Base-by-base conservation (phyloP, 2,113 vertebrate species). In the Mesembrinibis cayennensis region DNA sequence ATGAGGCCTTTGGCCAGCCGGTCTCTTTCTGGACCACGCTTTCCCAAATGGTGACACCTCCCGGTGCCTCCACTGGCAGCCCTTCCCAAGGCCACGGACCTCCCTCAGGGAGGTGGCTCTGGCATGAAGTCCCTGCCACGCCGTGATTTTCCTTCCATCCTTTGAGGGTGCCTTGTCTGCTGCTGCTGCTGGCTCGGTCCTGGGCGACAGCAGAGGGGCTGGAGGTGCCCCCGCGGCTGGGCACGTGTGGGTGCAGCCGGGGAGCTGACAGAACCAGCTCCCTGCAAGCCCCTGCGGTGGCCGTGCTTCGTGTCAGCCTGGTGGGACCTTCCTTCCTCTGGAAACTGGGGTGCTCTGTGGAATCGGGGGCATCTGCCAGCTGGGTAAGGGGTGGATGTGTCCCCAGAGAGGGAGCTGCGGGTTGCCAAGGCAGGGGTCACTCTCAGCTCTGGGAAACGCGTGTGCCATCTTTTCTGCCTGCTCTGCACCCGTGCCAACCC, bases 241-340 rank as follows among this genome's bases (percentile, higher is more conserved):
- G n/a, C 26, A 13, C 0, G 3, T 3, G 1, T 27, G 40, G 32
- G 32, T 32, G 52, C 72, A 50, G 34, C 0, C 0, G 40, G 44
- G 63, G 29, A 47, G 25, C 21, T 45, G 59, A 42, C 18, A n/a
- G 42, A 80, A 9, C 25, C 79, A 66, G 52, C 61, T 88, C n/a
- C 69, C 36, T 3, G 1, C 0, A 0, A 77, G 83, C 26, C 52
- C 53, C 42, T 76, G 32, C 7, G 3, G 38, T 63, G 52, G 77
- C 50, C 11, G 1, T 11, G 9, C 61, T 79, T 66, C 8, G 1
- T 45, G 30, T 40, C 59, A 83, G 61, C 55, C 38, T 38, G 16
- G 16, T 56, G 47, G 34, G 26, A 84, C 49, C 56, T 44, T 79
- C 42, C 22, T 55, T 85, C 45, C 58, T 21, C 82, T 44, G 76